These are phyloP conservation scores for Noctilio leporinus DNA, from an alignment of 2,113 vertebrate species.

Conservation along the genomic window DNA sequence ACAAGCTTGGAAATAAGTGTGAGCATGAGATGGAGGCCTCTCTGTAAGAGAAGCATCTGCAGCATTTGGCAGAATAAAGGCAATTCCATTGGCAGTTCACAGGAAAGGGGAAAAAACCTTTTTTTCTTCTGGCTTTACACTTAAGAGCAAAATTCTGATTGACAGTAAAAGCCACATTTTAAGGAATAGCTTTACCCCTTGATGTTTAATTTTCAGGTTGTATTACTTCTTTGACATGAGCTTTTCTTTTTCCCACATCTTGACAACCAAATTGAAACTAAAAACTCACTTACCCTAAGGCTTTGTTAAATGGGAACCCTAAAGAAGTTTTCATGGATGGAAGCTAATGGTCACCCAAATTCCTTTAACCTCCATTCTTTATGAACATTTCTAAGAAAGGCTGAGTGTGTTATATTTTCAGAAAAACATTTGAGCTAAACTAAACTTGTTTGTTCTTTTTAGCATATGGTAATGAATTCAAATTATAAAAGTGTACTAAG, in stretches of 20 bases:
- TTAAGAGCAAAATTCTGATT: constrained; percentile 12
- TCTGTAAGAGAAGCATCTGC: background rate
- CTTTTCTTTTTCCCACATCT: background rate
- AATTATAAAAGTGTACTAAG: background rate
- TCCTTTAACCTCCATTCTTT: background rate
- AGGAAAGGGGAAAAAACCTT: background rate
- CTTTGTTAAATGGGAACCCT: background rate
- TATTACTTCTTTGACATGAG: background rate
- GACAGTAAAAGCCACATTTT: background rate
- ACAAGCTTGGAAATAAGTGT: background rate
- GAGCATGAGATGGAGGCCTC: background rate
- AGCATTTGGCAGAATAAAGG: background rate
- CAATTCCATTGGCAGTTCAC: background rate
- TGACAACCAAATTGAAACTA: background rate
- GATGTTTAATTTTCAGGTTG: constrained; percentile 16
- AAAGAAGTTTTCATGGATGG: background rate
- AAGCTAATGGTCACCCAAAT: background rate
- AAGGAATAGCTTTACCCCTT: background rate
- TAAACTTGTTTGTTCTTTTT: background rate
- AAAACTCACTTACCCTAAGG: background rate
- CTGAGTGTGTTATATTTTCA: background rate
- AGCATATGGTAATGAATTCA: background rate
- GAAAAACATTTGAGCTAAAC: background rate
- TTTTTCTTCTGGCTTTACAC: background rate
- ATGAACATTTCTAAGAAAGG: background rate